These are phyloP conservation scores for Sterna hirundo DNA, from an alignment of 2,113 vertebrate genomes.

Conservation along the genomic window DNA sequence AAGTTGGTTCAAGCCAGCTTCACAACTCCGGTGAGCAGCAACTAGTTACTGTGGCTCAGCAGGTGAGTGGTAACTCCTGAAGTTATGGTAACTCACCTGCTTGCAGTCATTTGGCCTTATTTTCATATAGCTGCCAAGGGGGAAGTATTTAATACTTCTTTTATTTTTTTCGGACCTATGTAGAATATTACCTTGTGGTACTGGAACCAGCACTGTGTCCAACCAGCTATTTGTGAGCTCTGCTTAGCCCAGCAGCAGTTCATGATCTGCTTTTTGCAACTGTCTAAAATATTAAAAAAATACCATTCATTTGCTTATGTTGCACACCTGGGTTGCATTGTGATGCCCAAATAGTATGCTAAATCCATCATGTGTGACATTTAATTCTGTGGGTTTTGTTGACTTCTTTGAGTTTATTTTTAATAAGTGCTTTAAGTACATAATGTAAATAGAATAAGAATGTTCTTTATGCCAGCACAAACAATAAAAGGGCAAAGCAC, in stretches of 20 bases:
- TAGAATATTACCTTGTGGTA: background rate
- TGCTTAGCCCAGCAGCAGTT: background rate
- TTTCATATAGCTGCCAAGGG: rapidly evolving
- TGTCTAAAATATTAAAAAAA: background rate
- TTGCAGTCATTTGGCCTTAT: background rate
- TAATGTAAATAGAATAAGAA: background rate
- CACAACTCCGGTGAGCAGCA: background rate
- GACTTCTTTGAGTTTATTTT: background rate
- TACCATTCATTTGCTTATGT: background rate
- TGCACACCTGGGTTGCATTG: background rate
- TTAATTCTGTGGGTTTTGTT: background rate
- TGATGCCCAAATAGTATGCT: background rate
- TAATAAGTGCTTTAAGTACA: background rate
- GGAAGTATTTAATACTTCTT: background rate
- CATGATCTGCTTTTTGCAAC: background rate
- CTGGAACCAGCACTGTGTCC: background rate
- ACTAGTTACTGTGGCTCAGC: background rate
- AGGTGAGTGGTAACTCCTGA: rapidly evolving
- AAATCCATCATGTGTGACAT: background rate
- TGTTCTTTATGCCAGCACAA: background rate
- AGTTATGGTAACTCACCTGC: background rate
- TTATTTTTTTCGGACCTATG: background rate
- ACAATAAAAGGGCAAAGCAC: background rate
- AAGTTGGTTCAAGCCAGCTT: background rate
- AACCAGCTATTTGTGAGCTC: background rate